Base-by-base conservation (phyloP, 2,888 invertebrate genomes). In the Iphiclides podalirius region DNA sequence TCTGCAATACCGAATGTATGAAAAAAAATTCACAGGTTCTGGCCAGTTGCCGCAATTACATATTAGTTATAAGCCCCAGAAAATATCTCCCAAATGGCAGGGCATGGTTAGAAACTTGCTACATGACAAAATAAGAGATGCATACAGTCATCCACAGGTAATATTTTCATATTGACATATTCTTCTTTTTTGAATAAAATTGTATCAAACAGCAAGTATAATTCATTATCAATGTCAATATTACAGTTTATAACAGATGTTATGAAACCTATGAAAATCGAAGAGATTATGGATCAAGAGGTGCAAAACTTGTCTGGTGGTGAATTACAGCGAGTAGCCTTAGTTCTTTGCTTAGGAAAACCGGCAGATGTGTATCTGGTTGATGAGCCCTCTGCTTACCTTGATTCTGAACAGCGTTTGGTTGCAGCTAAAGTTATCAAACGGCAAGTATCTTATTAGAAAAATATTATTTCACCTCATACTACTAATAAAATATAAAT, bases 31-130 rank as follows among this genome's bases (percentile, higher is more conserved):
- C 6, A 20, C 3, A 88, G 89, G 87, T 66, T 81, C 82, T 79
- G 94, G 91, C 34, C 92, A 93, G 58, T 90, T 97, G 53, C 99
- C 99, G 0, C 94, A 95, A 66, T 87, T 99, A 58, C 96, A 98
- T 81, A 98, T 99, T 75, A 99, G 98, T 81, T 99, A 99, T 91
- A 99, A 99, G 84, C 99, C 99, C 36, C 99, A 99, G 90, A 99
- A 99, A 86, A 99, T 99, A 79, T 98, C 98, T 60, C 99, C 99
- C 2, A 99, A 98, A 85, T 96, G 96, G 48, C 95, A 96, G 72
- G 97, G 98, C 35, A 92, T 95, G 53, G 99, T 99, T 2, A 92
- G 98, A 38, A 95, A 95, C 70, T 88, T 99, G 69, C 89, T 99
- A 54, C 98, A 98, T 69, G 98, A 99, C 51, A 98, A 98, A 81